Evolutionary conservation across 2,113 vertebrate genomes (phyloP).

Genomic region (Glaucomys volans): DNA sequence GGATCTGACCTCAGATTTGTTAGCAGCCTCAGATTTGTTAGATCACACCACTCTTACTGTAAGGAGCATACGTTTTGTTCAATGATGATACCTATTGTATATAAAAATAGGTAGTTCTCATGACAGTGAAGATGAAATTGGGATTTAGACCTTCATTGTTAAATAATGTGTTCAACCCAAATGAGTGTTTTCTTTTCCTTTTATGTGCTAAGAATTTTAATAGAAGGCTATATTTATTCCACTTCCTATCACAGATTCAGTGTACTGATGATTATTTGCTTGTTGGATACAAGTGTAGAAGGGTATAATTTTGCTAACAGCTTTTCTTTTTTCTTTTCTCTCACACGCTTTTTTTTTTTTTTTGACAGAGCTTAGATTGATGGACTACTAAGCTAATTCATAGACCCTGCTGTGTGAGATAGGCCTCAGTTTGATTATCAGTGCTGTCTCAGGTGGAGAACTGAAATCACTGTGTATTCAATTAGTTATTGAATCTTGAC

Average conservation of each 20-base stretch:
- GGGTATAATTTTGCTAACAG: conserved; percentile 69
- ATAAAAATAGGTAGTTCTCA: conserved; percentile 54
- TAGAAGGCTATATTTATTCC: conserved; percentile 61
- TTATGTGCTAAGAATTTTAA: conserved; percentile 39
- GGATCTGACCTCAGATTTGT: not conserved
- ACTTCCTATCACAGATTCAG: conserved; percentile 43
- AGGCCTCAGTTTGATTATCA: conserved; percentile 73
- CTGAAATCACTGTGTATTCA: conserved; percentile 54
- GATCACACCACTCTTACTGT: not conserved
- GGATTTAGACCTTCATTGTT: conserved; percentile 61
- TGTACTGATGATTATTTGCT: conserved; percentile 68
- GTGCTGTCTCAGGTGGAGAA: conserved; percentile 66
- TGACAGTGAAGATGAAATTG: conserved; percentile 59
- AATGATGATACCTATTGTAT: conserved; percentile 19
- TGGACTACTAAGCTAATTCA: conserved; percentile 72
- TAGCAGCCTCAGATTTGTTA: not conserved
- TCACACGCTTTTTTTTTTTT: not conserved
- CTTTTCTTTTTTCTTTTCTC: not conserved
- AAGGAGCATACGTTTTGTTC: not conserved
- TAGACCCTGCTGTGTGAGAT: conserved; percentile 61
- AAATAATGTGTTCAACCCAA: conserved; percentile 62
- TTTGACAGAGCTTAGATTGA: conserved; percentile 38
- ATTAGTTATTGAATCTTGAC: conserved; percentile 66
- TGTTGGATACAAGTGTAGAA: conserved; percentile 68
- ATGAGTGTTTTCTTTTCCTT: conserved; percentile 32